Evolutionary conservation across 2,888 invertebrate species (phyloP), one percentile per base, ranked within the genome.

Genomic region (Tubulanus polymorphus): DNA sequence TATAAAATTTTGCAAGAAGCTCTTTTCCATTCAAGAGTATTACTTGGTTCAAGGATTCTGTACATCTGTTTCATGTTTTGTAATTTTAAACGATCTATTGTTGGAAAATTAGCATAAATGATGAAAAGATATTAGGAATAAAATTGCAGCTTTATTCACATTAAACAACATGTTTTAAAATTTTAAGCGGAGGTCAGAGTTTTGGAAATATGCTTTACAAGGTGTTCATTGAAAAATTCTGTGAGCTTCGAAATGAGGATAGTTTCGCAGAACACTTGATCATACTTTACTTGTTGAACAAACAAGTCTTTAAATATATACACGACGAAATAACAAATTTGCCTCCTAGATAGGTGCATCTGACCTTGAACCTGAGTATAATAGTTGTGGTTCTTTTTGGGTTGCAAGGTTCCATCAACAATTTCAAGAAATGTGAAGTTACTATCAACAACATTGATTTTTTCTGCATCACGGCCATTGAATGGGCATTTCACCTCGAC

Each of bases 331-430:
- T 47, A 51, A 37, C 59, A 52, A 6, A 32, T 8, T n/a, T 53
- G 20, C 37, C 49, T 37, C 8, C 53, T 45, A 30, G 37, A 53
- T n/a, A 58, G 45, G 29, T 30, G 48, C 47, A 62, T 20, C 51
- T 63, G 62, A 26, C 61, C 61, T 46, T 63, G 62, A 23, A 62
- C 28, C 37, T 63, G 60, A 51, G 49, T 28, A 51, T 56, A 62
- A 51, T 62, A 62, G 12, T 53, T 54, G 30, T 48, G 48, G 23
- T 18, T 37, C 18, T 49, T 28, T 41, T 56, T 58, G 12, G 61
- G 47, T 23, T 26, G 20, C 10, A 54, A 32, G 18, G 53, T 18
- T 3, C 53, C 51, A 27, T 48, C 35, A 48, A 18, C 62, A 18
- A 12, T 8, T 45, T 32, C 35, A 10, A 32, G 35, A n/a, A 32